A percentile compares a stretch with the other conserved stretches of the same genome.
Evolutionary conservation across 2,888 invertebrate species (phyloP).

Genomic region (Rotaria macrura): DNA sequence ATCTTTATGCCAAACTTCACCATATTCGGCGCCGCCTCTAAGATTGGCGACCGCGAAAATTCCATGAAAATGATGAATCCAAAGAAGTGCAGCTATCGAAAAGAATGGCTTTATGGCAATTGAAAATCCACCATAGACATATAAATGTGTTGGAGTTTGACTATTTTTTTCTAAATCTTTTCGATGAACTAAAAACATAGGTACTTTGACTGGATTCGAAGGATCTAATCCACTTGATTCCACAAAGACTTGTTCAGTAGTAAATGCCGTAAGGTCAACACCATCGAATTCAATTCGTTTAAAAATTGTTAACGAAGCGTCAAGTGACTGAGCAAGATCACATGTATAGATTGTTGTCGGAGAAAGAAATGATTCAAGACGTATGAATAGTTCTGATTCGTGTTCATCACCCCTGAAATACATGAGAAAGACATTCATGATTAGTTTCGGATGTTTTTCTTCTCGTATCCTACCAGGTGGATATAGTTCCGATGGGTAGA

Average conservation of each 20-base stretch:
- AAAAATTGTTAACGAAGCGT: conserved; percentile 55
- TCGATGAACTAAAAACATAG: conserved; percentile 70
- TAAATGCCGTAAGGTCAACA: conserved; percentile 66
- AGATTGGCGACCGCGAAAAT: conserved; percentile 83
- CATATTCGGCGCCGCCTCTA: conserved; percentile 67
- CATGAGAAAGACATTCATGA: neutral
- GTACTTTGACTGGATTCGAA: conserved; percentile 62
- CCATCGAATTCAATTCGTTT: conserved; percentile 74
- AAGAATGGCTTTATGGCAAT: conserved; percentile 79
- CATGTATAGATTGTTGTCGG: conserved; percentile 76
- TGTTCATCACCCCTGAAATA: conserved; percentile 35
- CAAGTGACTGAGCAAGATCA: conserved; percentile 62
- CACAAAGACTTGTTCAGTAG: conserved; percentile 77
- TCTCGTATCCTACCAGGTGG: neutral
- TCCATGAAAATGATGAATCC: conserved; percentile 77
- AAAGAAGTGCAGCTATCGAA: conserved; percentile 71
- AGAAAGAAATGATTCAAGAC: conserved; percentile 81
- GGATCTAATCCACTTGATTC: conserved; percentile 57
- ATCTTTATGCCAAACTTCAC: conserved; percentile 83
- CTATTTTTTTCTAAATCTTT: conserved; percentile 61
- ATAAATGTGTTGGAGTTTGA: conserved; percentile 70
- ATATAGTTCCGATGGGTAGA: conserved; percentile 68
- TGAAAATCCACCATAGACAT: conserved; percentile 95
- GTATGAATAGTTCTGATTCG: conserved; percentile 64
- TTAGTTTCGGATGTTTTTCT: too few relatives aligned